Evolutionary conservation across 2,113 vertebrate genomes (phyloP).

Genomic region (Trichechus manatus): DNA sequence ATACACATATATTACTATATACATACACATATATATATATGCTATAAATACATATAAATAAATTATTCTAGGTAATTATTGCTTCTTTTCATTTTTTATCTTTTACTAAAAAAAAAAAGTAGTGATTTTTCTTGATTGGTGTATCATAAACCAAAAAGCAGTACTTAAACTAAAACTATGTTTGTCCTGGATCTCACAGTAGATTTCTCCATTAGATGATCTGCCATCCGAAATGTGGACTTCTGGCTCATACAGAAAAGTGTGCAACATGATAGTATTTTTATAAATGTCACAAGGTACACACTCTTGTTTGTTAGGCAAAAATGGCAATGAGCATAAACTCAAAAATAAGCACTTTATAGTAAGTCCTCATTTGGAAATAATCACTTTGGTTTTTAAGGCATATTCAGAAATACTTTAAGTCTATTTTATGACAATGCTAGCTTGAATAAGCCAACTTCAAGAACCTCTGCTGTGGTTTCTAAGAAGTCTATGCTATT

Average conservation of each 20-base stretch:
- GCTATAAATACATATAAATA: background rate
- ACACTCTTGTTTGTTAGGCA: background rate
- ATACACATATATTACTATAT: too few species aligned
- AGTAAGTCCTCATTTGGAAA: background rate
- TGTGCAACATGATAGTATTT: background rate
- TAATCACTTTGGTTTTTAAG: background rate
- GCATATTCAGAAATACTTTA: conserved; percentile 34
- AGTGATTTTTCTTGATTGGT: background rate
- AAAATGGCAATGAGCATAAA: background rate
- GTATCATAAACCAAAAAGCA: background rate
- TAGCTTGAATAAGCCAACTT: conserved; percentile 25
- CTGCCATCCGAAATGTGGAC: background rate
- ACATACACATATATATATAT: background rate
- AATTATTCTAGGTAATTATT: background rate
- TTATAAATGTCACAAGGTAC: background rate
- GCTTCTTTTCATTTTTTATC: background rate
- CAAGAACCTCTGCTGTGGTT: background rate
- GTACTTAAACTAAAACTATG: background rate
- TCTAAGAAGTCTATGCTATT: background rate
- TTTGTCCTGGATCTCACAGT: background rate
- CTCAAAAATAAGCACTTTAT: background rate
- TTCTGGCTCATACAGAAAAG: background rate
- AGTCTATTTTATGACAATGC: background rate
- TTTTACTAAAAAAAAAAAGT: conserved; percentile 52
- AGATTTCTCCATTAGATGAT: background rate